A percentile compares a stretch with the other conserved stretches of the same genome.
These are phyloP conservation scores for Macrocentrus cingulum DNA, from an alignment of 1,140 invertebrate species.

Conservation along the genomic window DNA sequence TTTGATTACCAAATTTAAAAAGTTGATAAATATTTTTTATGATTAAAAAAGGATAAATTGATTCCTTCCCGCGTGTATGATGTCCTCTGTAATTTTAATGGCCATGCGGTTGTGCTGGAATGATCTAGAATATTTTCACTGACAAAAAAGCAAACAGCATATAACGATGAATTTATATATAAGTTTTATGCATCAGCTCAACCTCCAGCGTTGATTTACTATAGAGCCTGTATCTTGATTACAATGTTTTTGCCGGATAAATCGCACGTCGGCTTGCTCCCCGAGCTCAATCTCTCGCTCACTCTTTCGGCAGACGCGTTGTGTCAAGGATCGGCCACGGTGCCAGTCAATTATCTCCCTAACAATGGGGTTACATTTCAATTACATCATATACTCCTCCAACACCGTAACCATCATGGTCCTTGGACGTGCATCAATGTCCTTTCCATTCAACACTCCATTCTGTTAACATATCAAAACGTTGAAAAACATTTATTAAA, in stretches of 20 bases:
- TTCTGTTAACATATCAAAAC: neutral
- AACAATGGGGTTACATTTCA: constrained; percentile 57
- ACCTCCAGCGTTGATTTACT: constrained; percentile 1
- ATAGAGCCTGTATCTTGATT: constrained; percentile 1
- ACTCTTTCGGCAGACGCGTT: too few relatives aligned
- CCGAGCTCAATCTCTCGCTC: neutral
- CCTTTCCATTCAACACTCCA: constrained; percentile 1
- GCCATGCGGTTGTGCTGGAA: too few relatives aligned
- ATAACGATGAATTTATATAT: too few relatives aligned
- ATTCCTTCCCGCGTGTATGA: too few relatives aligned
- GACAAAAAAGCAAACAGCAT: too few relatives aligned
- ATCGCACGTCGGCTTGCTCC: constrained; percentile 11
- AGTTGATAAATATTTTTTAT: too few relatives aligned
- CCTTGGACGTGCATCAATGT: constrained; percentile 2
- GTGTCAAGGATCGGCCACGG: constrained; percentile 28
- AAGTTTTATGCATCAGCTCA: too few relatives aligned
- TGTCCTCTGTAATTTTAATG: too few relatives aligned
- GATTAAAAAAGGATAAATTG: too few relatives aligned
- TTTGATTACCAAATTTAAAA: too few relatives aligned
- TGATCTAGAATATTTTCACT: too few relatives aligned
- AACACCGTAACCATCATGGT: constrained; percentile 16
- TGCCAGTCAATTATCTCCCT: constrained; percentile 53
- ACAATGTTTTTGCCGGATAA: constrained; percentile 13
- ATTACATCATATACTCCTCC: constrained; percentile 40
- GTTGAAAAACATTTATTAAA: constrained; percentile 1